Conservation (phyloP, 2,797 vertebrate genomes). For the Oophaga sylvatica region DNA sequence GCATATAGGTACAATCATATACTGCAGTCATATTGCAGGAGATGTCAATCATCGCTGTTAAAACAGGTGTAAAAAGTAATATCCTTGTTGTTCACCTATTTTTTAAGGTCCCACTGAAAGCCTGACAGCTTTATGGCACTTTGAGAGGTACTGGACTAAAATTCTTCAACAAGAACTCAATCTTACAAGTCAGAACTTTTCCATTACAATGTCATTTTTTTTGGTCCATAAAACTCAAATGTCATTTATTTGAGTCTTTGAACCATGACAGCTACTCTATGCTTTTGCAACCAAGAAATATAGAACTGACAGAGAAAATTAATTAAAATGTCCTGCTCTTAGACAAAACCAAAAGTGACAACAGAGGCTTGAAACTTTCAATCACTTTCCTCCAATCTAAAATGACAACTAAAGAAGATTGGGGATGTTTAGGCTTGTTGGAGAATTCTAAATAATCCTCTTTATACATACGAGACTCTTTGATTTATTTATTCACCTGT, state of each 20-base stretch:
- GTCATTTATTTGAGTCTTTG: slow-evolving; percentile 57
- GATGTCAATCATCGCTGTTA: background rate
- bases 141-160: slow-evolving; percentile 25
- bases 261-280: slow-evolving; percentile 56
- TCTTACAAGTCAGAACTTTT: slow-evolving; percentile 49
- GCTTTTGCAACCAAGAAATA: slow-evolving; percentile 54
- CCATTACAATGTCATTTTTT: slow-evolving; percentile 51
- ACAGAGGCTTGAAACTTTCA: slow-evolving; percentile 50
- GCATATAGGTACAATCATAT: background rate
- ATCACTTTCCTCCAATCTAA: slow-evolving; percentile 41
- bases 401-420: slow-evolving; percentile 37
- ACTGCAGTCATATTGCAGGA: background rate
- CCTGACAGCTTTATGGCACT: slow-evolving; percentile 31
- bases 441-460: slow-evolving; percentile 32
- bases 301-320: slow-evolving; percentile 54
- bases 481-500: slow-evolving; percentile 38
- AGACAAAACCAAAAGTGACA: slow-evolving; percentile 49
- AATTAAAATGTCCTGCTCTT: slow-evolving; percentile 57
- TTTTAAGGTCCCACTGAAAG: slow-evolving; percentile 10
- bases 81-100: slow-evolving; percentile 15
- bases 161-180: slow-evolving; percentile 45
- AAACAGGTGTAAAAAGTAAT: slow-evolving; percentile 4
- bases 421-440: slow-evolving; percentile 5
- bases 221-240: slow-evolving; percentile 55
- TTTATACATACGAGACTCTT: slow-evolving; percentile 2